Conservation (phyloP, 1,140 invertebrate species). For the Drosophila virilis region DNA sequence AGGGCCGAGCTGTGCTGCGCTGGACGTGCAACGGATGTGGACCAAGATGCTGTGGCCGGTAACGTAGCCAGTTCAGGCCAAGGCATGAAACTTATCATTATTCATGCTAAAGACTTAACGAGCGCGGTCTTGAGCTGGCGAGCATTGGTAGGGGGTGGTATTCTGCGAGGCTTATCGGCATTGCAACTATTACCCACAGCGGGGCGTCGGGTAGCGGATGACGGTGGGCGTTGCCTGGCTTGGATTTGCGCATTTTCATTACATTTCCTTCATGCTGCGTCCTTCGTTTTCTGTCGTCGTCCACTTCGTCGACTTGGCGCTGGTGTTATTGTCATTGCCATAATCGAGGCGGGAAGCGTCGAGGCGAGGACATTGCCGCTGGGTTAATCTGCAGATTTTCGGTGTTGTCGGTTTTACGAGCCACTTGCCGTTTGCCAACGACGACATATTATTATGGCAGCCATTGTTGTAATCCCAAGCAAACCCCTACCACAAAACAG, state of each 20-base stretch:
- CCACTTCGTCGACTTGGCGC: slow-evolving; percentile 18
- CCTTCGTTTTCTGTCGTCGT: neutral
- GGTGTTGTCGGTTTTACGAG: slow-evolving; percentile 80
- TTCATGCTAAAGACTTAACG: slow-evolving; percentile 84
- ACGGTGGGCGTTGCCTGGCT: slow-evolving; percentile 43
- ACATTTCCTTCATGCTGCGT: slow-evolving; percentile 47
- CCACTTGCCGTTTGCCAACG: slow-evolving; percentile 71
- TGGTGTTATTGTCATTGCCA: slow-evolving; percentile 80
- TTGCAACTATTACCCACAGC: slow-evolving; percentile 70
- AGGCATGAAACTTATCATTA: slow-evolving; percentile 79
- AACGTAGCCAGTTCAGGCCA: slow-evolving; percentile 21
- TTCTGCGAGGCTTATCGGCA: slow-evolving; percentile 57
- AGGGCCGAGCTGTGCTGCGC: neutral
- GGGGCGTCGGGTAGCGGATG: slow-evolving; percentile 27
- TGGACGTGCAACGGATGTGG: slow-evolving; percentile 50
- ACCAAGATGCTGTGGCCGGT: slow-evolving; percentile 59
- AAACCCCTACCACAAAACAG: slow-evolving; percentile 20
- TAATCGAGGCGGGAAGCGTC: slow-evolving; percentile 47
- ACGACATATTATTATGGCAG: slow-evolving; percentile 79
- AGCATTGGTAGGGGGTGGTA: slow-evolving; percentile 1
- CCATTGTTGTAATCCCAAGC: slow-evolving; percentile 72
- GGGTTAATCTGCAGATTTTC: slow-evolving; percentile 80
- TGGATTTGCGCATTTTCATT: slow-evolving; percentile 78
- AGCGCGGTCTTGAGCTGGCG: slow-evolving; percentile 54
- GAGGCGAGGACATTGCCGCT: slow-evolving; percentile 43